These are phyloP conservation scores for Trichopoda pennipes DNA, from an alignment of 2,888 invertebrate genomes.

Conservation along the genomic window DNA sequence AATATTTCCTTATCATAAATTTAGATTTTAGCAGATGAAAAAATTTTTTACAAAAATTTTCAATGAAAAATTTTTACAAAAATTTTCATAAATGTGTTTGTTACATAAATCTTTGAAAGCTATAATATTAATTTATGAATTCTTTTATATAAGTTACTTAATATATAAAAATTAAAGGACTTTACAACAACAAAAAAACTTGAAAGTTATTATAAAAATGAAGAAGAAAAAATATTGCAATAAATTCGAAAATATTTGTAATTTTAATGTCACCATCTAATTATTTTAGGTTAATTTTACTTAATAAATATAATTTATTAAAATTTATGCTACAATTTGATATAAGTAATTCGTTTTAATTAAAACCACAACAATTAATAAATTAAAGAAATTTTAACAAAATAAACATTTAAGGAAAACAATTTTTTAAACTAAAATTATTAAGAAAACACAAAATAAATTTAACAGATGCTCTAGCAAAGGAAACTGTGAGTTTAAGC, in stretches of 20 bases:
- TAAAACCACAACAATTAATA: not conserved
- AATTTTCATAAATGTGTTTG: slow-evolving; percentile 2
- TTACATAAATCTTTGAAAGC: not conserved
- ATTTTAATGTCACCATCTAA: slow-evolving; percentile 2
- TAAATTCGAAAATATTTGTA: not conserved
- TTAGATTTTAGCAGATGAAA: too few species aligned
- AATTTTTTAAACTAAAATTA: too few species aligned
- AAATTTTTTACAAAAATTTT: too few species aligned
- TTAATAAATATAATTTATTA: slow-evolving; percentile 39
- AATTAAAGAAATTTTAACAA: not conserved
- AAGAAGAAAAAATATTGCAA: not conserved
- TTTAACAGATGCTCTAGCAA: too few species aligned
- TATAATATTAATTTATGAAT: not conserved
- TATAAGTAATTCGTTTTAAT: not conserved
- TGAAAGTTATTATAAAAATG: not conserved
- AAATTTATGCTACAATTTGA: slow-evolving; percentile 5
- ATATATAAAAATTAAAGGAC: not conserved
- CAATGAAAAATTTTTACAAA: too few species aligned
- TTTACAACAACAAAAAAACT: too few species aligned
- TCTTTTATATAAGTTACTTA: slow-evolving; percentile 3
- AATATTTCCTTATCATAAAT: too few species aligned
- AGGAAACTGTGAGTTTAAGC: too few species aligned
- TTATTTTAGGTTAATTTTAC: not conserved
- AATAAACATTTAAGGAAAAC: not conserved
- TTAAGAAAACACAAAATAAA: too few species aligned